phyloP scores from a whole-genome alignment of 2,113 vertebrate species.

The Scomber colias region DNA sequence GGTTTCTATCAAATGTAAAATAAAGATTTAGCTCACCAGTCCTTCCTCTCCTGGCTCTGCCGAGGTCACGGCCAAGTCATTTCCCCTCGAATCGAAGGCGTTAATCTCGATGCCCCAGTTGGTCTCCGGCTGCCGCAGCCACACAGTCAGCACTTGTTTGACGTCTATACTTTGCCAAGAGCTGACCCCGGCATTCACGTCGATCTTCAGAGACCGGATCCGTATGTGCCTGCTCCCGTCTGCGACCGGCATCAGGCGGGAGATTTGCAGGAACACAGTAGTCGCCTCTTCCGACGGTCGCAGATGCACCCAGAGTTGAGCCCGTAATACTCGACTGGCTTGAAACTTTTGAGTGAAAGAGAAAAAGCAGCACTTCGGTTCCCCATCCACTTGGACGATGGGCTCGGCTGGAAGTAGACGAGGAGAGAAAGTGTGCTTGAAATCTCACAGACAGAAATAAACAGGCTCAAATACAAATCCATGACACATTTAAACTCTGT shows the following conservation, averaged over 20 bases:
- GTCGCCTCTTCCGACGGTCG: conserved; percentile 89
- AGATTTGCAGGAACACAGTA: conserved; percentile 97
- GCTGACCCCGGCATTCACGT: conserved; percentile 92
- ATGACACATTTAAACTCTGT: background rate
- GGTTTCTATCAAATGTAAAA: background rate
- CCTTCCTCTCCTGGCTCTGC: conserved; percentile 93
- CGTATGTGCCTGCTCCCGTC: conserved; percentile 91
- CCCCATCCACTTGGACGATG: conserved; percentile 89
- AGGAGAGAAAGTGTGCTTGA: conserved; percentile 33
- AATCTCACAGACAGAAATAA: conserved; percentile 3
- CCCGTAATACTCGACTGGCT: conserved; percentile 92
- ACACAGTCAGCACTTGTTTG: conserved; percentile 95
- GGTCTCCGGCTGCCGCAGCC: conserved; percentile 98
- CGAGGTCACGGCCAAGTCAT: conserved; percentile 93
- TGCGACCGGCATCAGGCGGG: conserved; percentile 91
- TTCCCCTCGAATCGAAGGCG: conserved; percentile 93
- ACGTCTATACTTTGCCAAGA: conserved; percentile 99
- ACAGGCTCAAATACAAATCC: background rate
- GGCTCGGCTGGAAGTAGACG: conserved; percentile 89
- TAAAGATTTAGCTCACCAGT: conserved; percentile 88
- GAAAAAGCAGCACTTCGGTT: conserved; percentile 97
- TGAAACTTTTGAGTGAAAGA: conserved; percentile 95
- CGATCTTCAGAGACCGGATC: conserved; percentile 97
- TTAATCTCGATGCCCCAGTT: conserved; percentile 99
- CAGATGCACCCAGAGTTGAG: conserved; percentile 97